Evolutionary conservation across 2,888 invertebrate genomes (phyloP).

Genomic region (Empis livida): DNA sequence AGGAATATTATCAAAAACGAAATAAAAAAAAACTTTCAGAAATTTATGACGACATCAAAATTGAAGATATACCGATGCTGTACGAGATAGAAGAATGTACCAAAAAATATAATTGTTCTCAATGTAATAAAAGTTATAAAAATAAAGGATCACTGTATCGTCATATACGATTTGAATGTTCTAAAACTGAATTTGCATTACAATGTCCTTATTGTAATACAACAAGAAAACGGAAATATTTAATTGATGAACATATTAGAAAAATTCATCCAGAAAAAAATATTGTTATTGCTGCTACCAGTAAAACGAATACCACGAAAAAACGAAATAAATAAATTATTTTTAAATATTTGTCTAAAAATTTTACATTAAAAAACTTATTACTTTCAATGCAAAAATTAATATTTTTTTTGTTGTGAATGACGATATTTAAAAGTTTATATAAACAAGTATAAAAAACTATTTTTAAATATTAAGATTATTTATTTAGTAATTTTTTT

Average conservation of each 20-base stretch:
- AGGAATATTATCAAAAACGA: constrained; percentile 2
- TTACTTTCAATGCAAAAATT: no score
- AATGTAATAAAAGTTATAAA: not conserved
- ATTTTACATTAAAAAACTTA: no score
- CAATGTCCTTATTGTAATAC: not conserved
- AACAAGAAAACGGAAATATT: constrained; percentile 1
- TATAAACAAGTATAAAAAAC: no score
- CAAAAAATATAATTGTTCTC: not conserved
- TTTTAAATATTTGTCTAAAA: no score
- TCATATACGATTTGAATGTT: not conserved
- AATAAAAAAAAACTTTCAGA: constrained; percentile 4
- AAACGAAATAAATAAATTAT: no score
- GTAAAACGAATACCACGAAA: no score
- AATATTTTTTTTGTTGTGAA: no score
- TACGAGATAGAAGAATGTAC: not conserved
- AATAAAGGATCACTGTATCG: constrained; percentile 1
- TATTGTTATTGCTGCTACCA: no score
- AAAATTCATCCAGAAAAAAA: not conserved
- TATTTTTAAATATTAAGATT: no score
- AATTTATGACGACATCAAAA: constrained; percentile 8
- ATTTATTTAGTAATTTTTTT: no score
- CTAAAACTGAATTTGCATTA: not conserved
- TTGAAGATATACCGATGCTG: no score
- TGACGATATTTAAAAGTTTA: no score
- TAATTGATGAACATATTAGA: not conserved